A percentile compares a stretch with the other conserved stretches of the same genome.
Evolutionary conservation across 2,113 vertebrate species (phyloP).

Genomic region (Pluvianellus socialis): DNA sequence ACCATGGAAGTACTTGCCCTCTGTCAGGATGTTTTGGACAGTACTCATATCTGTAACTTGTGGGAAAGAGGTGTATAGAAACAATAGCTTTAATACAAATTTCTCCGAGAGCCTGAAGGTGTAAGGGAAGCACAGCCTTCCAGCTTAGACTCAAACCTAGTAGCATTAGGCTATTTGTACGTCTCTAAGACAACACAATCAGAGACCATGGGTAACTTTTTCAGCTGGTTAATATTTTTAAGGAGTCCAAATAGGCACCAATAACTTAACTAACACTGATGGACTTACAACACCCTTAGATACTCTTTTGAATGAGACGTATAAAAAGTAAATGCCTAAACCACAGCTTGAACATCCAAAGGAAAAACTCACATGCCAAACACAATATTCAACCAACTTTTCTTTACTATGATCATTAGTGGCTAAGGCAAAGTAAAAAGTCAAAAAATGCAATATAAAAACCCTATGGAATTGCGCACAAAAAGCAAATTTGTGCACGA

Average conservation of each 20-base stretch:
- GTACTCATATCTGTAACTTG: background rate
- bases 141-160: background rate
- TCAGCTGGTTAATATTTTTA: background rate
- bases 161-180: background rate
- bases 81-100: background rate
- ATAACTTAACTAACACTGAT: background rate
- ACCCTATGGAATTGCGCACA: background rate
- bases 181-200: background rate
- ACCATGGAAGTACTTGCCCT: background rate
- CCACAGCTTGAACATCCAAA: background rate
- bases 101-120: background rate
- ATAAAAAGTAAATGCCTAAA: background rate
- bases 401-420: background rate
- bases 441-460: background rate
- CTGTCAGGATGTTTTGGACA: background rate
- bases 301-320: background rate
- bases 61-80: background rate
- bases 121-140: background rate
- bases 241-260: background rate
- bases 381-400: background rate
- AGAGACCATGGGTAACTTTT: background rate
- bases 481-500: background rate
- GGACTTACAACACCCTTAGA: background rate
- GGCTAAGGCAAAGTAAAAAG: background rate
- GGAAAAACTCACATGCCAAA: background rate